Percentiles rank a stretch among this genome's conserved stretches.
Evolutionary conservation across 2,888 invertebrate species (phyloP).

Genomic region (Eupithecia subumbrata): DNA sequence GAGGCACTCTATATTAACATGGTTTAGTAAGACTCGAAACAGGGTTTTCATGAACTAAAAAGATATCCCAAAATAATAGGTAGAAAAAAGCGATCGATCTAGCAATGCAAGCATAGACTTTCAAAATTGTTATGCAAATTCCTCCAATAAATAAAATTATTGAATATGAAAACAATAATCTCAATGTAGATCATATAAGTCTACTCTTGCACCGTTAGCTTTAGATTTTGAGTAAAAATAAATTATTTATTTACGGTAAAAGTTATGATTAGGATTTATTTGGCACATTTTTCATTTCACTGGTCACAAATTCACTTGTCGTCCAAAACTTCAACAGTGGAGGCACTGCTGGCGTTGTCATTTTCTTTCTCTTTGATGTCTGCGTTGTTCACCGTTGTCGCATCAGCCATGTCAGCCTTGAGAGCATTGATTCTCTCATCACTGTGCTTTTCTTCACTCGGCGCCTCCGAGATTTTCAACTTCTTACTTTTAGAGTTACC

Average conservation of each 20-base stretch:
- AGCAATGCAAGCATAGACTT: neutral
- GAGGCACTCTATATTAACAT: neutral
- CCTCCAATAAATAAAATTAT: neutral
- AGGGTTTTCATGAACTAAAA: neutral
- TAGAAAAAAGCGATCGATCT: neutral
- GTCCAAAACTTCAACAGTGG: slow-evolving; percentile 78
- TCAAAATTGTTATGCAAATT: neutral
- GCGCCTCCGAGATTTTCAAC: slow-evolving; percentile 69
- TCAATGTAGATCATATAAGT: neutral
- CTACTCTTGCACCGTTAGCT: neutral
- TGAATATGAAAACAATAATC: neutral
- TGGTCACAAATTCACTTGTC: slow-evolving; percentile 63
- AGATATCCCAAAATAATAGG: neutral
- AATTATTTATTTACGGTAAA: slow-evolving; percentile 11
- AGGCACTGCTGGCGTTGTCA: slow-evolving; percentile 78
- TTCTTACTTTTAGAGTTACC: slow-evolving; percentile 77
- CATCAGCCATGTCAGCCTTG: slow-evolving; percentile 65
- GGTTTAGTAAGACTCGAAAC: neutral
- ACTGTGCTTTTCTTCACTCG: slow-evolving; percentile 51
- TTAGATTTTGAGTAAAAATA: neutral
- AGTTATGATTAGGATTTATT: slow-evolving; percentile 17
- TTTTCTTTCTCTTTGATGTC: slow-evolving; percentile 62
- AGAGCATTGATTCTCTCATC: slow-evolving; percentile 68
- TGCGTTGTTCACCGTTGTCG: slow-evolving; percentile 40
- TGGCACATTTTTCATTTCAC: slow-evolving; percentile 32